Conservation (phyloP, 2,888 invertebrate species). For the Hemithea aestivaria region DNA sequence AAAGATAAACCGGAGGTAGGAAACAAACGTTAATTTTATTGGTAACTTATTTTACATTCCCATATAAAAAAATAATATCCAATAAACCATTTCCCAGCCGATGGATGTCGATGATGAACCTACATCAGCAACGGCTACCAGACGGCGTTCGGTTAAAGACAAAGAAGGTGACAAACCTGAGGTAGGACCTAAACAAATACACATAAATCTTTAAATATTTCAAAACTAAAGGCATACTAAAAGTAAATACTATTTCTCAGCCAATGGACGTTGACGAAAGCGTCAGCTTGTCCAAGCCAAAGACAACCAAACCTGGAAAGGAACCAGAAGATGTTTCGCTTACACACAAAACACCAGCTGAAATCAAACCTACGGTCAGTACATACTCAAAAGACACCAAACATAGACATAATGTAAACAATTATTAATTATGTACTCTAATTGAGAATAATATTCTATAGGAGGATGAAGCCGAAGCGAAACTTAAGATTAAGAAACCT, state of each 20-base stretch:
- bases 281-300: constrained; percentile 62
- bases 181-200: constrained; percentile 37
- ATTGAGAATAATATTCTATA: constrained; percentile 33
- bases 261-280: constrained; percentile 74
- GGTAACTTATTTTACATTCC: neutral
- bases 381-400: constrained; percentile 15
- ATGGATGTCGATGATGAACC: constrained; percentile 48
- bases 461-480: constrained; percentile 70
- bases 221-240: constrained; percentile 8
- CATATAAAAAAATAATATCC: constrained; percentile 3
- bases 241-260: constrained; percentile 37
- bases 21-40: constrained; percentile 11
- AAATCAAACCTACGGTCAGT: constrained; percentile 70
- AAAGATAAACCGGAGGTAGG: constrained; percentile 67
- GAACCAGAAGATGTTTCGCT: constrained; percentile 70
- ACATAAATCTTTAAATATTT: neutral
- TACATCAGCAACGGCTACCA: constrained; percentile 59
- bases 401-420: neutral
- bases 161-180: constrained; percentile 69
- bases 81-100: constrained; percentile 27
- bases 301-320: constrained; percentile 56
- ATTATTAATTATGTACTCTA: constrained; percentile 8
- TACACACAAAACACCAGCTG: constrained; percentile 72
- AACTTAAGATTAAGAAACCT: constrained; percentile 69
- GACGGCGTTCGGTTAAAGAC: constrained; percentile 65